Evolutionary conservation across 2,888 invertebrate species (phyloP).

Genomic region (Brenthis ino): DNA sequence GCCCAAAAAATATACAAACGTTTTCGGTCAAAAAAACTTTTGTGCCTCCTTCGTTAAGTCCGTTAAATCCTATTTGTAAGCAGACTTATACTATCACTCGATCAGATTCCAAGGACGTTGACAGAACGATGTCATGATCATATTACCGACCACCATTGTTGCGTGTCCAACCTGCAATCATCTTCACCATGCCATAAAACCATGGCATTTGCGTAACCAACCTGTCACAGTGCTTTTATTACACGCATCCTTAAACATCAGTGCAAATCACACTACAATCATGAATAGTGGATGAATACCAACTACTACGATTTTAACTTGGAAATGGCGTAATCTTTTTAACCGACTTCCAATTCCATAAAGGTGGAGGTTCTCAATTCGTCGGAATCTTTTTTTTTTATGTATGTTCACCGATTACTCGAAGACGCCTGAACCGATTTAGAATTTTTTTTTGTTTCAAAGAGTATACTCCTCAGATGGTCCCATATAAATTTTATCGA

Average conservation of each 20-base stretch:
- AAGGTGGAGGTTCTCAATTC: too few relatives aligned
- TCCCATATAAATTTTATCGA: too few relatives aligned
- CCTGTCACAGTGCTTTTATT: constrained; percentile 18
- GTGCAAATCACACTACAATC: constrained; percentile 10
- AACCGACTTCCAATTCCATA: too few relatives aligned
- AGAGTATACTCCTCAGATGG: too few relatives aligned
- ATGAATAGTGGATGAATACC: not conserved
- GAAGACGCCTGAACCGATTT: too few relatives aligned
- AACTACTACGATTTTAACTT: not conserved
- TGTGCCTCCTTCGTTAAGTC: too few relatives aligned
- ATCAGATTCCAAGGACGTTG: constrained; percentile 4
- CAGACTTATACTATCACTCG: constrained; percentile 2
- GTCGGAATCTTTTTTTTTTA: too few relatives aligned
- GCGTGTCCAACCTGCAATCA: constrained; percentile 34
- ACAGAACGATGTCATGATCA: constrained; percentile 4
- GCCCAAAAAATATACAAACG: too few relatives aligned
- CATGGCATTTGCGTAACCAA: constrained; percentile 23
- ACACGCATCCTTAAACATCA: constrained; percentile 33
- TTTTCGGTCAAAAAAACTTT: too few relatives aligned
- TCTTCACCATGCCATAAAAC: constrained; percentile 24
- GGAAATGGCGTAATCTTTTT: not conserved
- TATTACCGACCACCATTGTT: constrained; percentile 15
- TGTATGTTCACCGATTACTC: too few relatives aligned
- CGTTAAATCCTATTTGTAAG: too few relatives aligned
- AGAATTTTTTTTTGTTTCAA: too few relatives aligned